Evolutionary conservation across 2,888 invertebrate species (phyloP), one percentile per base, ranked within the genome.

Genomic region (Acronicta aceris): DNA sequence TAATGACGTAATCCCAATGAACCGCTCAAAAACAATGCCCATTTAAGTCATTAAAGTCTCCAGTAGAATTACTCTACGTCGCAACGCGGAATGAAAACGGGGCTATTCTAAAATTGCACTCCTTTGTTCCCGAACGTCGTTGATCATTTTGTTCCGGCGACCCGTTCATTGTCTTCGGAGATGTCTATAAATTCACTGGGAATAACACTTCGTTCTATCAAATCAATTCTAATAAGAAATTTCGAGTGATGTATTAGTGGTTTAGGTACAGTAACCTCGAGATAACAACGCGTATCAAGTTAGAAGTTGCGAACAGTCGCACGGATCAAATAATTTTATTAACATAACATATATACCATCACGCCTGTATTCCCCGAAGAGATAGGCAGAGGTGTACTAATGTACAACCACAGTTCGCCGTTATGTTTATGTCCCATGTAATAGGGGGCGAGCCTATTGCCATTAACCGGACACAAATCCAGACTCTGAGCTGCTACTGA

Each of bases 111-210:
- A 84, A 84, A 86, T 83, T 81, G 82, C 78, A 82, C 67, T 67
- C 78, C 76, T 82, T 89, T 88, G 88, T 87, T 81, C 50, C 42
- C 33, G 38, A 60, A 65, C 54, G 70, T 58, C 76, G 81, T 79
- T 82, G 87, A 86, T 87, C 86, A 86, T 83, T 88, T 84, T 77
- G 78, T 80, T 72, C 71, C 67, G 70, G 48, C 58, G 54, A 53
- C 45, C 66, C 53, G 45, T 49, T 71, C 57, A 81, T 84, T 87
- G 84, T 85, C 68, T 81, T 48, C 48, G 33, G 65, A 73, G 75
- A 73, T 71, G 71, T 55, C 76, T 73, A 78, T 81, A 78, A 84
- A 84, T 81, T 72, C 64, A 45, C 25, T 45, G 12, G 47, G 55
- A 66, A 74, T 64, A 71, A 77, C 66, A 67, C 61, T 71, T 45